A percentile compares a stretch with the other conserved stretches of the same genome.
Conservation (phyloP, 2,888 invertebrate genomes). For the Deroplatys truncata region DNA sequence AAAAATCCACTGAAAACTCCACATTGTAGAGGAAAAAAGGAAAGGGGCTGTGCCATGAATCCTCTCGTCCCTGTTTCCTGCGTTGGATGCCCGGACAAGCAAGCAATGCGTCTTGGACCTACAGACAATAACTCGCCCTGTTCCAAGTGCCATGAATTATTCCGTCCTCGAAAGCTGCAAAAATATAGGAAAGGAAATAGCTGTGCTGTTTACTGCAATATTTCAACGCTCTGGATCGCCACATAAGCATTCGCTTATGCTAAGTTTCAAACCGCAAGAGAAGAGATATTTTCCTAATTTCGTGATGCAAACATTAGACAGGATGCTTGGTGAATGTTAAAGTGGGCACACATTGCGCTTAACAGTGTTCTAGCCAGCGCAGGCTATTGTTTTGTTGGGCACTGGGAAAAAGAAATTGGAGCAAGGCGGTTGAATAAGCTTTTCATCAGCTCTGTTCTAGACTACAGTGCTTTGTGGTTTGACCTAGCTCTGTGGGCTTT, state of each 20-base stretch:
- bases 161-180: not conserved
- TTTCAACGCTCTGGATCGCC: not conserved
- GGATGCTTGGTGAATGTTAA: too few relatives aligned
- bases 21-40: not conserved
- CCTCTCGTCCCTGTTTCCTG: not conserved
- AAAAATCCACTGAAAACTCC: not conserved
- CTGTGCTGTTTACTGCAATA: not conserved
- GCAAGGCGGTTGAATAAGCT: too few relatives aligned
- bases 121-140: not conserved
- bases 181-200: not conserved
- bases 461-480: too few relatives aligned
- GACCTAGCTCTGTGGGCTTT: too few relatives aligned
- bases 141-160: not conserved
- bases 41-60: not conserved
- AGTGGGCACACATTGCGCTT: too few relatives aligned
- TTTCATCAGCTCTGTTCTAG: too few relatives aligned
- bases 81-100: not conserved
- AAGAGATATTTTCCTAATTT: not conserved
- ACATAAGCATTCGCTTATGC: not conserved
- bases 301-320: too few relatives aligned
- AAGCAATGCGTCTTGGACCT: not conserved
- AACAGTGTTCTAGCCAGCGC: too few relatives aligned
- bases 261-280: not conserved
- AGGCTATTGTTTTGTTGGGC: too few relatives aligned
- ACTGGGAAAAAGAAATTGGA: too few relatives aligned